A percentile compares a stretch with the other conserved stretches of the same genome.
Evolutionary conservation across 37 sponge, comb jelly and placozoan species (phyloP).

Genomic region (Ephydatia muelleri): DNA sequence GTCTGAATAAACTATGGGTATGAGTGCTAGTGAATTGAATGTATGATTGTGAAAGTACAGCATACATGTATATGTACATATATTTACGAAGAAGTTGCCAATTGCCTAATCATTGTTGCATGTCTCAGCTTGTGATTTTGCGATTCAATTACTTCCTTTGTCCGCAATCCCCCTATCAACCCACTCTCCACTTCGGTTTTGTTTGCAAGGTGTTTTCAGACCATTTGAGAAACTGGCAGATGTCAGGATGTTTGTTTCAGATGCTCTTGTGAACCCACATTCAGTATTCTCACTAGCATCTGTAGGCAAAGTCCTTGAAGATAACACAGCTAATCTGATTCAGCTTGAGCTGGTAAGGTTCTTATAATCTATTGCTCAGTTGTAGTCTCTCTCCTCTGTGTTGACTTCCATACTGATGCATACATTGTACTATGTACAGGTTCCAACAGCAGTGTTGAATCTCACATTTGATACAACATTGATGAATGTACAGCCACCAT

Average conservation of each 20-base stretch:
- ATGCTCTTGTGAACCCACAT: conserved; percentile 17
- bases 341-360: conserved; percentile 62
- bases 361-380: not conserved
- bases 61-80: too few relatives aligned
- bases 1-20: too few relatives aligned
- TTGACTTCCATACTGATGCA: not conserved
- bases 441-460: conserved; percentile 69
- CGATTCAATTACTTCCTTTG: too few relatives aligned
- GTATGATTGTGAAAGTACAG: too few relatives aligned
- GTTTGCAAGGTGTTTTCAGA: conserved; percentile 54
- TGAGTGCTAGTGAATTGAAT: too few relatives aligned
- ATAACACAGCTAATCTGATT: conserved; percentile 57
- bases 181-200: too few relatives aligned
- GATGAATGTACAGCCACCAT: conserved; percentile 28
- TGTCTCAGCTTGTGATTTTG: too few relatives aligned
- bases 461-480: conserved; percentile 42
- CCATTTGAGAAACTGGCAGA: conserved; percentile 63
- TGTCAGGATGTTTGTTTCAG: conserved; percentile 53
- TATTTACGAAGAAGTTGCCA: too few relatives aligned
- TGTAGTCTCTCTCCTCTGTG: not conserved
- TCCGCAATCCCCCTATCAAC: too few relatives aligned
- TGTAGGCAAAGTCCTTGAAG: conserved; percentile 23
- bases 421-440: conserved; percentile 19
- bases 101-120: too few relatives aligned
- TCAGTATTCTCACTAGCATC: conserved; percentile 44